Conservation (phyloP, 2,888 invertebrate genomes). For the Caenorhabditis sinica region DNA sequence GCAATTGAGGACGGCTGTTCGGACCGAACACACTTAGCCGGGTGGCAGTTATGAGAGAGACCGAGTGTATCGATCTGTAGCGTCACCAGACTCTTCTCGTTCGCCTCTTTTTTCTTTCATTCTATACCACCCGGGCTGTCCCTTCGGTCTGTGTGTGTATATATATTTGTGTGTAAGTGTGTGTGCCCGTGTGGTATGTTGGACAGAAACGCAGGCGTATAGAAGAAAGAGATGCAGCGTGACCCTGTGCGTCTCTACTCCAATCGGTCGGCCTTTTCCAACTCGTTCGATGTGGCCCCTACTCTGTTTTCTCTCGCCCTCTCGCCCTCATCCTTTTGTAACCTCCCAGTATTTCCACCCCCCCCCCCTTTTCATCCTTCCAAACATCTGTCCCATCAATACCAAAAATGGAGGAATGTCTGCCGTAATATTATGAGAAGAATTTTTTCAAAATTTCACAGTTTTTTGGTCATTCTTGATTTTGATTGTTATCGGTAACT, state of each 20-base stretch:
- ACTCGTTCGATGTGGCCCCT: conserved; percentile 29
- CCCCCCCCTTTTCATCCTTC: neutral
- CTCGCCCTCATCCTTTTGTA: conserved; percentile 6
- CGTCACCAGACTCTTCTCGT: conserved; percentile 54
- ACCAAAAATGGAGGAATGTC: neutral
- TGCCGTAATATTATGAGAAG: too few species aligned
- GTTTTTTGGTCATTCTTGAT: neutral
- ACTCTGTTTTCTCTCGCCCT: neutral
- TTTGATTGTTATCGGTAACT: neutral
- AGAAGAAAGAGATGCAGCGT: conserved; percentile 33
- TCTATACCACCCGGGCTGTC: conserved; percentile 37
- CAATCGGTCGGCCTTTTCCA: conserved; percentile 58
- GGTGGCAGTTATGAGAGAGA: conserved; percentile 60
- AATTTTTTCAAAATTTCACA: neutral
- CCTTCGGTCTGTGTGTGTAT: conserved; percentile 26
- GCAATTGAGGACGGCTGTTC: conserved; percentile 55
- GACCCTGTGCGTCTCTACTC: conserved; percentile 57
- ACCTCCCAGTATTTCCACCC: conserved; percentile 34
- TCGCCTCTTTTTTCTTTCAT: conserved; percentile 21
- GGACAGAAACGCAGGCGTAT: conserved; percentile 33
- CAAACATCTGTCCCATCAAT: neutral
- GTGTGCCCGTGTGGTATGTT: conserved; percentile 29
- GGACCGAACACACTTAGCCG: conserved; percentile 53
- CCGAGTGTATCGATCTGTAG: conserved; percentile 57
- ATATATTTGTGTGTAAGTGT: conserved; percentile 38